A percentile compares a stretch with the other conserved stretches of the same genome.
Conservation (phyloP, 2,797 vertebrate species). For the Sphenodon punctatus region DNA sequence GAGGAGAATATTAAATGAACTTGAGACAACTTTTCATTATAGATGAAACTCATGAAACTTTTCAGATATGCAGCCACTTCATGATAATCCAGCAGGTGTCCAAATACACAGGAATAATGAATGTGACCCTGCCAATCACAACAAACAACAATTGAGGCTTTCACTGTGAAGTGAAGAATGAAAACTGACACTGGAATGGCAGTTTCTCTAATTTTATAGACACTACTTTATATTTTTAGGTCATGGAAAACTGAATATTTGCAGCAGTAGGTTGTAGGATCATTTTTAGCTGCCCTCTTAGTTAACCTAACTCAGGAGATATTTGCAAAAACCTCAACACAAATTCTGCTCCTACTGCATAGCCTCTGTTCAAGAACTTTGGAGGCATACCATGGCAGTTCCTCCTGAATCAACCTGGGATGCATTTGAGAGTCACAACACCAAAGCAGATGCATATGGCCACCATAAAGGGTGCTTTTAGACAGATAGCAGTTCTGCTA, state of each 20-base stretch:
- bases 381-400: neutral
- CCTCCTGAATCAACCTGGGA: neutral
- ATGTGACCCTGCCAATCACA: neutral
- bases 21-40: neutral
- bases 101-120: neutral
- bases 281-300: too few relatives aligned
- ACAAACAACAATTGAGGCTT: neutral
- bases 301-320: too few relatives aligned
- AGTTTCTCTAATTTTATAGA: neutral
- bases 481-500: too few relatives aligned
- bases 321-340: too few relatives aligned
- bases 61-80: neutral
- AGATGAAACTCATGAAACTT: neutral
- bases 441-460: neutral
- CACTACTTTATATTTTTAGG: neutral
- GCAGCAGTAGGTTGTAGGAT: neutral
- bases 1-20: neutral
- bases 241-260: neutral
- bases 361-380: neutral
- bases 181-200: neutral
- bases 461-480: neutral
- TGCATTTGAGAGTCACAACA: fast-evolving
- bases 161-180: neutral
- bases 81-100: neutral
- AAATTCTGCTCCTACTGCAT: neutral